Base-by-base conservation (phyloP, 2,797 vertebrate species). In the Sternarchorhynchus goeldii region DNA sequence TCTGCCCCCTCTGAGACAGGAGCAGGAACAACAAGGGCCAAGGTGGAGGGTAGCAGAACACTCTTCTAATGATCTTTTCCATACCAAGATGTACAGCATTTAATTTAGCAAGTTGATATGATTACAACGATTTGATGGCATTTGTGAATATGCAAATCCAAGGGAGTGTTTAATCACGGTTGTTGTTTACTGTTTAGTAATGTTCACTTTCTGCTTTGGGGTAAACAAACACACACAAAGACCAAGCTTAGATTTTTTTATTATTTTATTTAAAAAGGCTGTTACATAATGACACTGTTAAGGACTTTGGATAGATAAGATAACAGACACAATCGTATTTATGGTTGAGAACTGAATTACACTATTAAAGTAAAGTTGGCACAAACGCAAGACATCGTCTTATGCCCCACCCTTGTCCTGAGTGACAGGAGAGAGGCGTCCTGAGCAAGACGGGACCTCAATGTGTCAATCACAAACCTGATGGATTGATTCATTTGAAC, bases 1-100 rank as follows among this genome's bases (percentile, higher is more conserved):
- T 94, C 85, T 94, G 93, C 53, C 60, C 89, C 2, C 78, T 93
- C 78, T 94, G 80, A 92, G 59, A 58, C 0, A 4, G 21, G 29
- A 0, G 1, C 57, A 59, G 12, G 1, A 10, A 1, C 2, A 39
- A 17, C n/a, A 17, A 0, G 5, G 62, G 2, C 0, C 16, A 12
- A 12, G 1, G 14, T 12, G 45, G 45, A 12, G 45, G 8, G 14
- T 12, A 50, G 8, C 45, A 41, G 14, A 50, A 50, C 45, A 50
- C 45, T 50, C 34, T 36, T 36, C 45, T 14, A 50, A 50, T 50
- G 12, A 50, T 12, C 12, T 50, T 50, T 12, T 50, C 12, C 45
- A 50, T 50, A 50, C 14, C 1, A 50, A 50, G 14, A 14, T 12
- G 12, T 2, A 50, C 45, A 12, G 4, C 4, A 36, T 50, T 12